Base-by-base conservation (phyloP, 1,140 invertebrate genomes). In the Brachionus paranguensis region DNA sequence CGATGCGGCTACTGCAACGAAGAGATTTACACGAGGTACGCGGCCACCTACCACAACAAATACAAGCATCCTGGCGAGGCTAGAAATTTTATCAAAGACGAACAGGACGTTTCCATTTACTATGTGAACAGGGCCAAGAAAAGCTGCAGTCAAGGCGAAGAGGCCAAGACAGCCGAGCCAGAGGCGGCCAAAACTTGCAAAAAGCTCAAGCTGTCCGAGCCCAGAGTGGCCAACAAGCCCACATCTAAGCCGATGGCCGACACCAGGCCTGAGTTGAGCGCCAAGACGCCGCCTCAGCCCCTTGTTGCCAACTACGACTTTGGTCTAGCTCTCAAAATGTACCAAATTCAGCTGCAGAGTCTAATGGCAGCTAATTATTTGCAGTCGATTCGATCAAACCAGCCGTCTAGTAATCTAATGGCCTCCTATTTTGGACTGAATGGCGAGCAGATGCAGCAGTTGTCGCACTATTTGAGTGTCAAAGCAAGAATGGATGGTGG, bases 1-100 rank as follows among this genome's bases (percentile, higher is more conserved):
- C 74, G 68, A 84, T 84, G 83, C 12, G 83, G 83, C 24, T 84
- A 84, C 60, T 84, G 83, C 55, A 70, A 70, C 27, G 83, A 84
- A 14, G 83, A 84, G 41, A 74, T 84, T 12, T 72, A 84, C 55
- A 84, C 83, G 12, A 27, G 83, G 20, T 84, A 84, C 37, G 83
- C 83, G n/a, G 83, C 83, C 2, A 84, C 83, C 50, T 84, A 84
- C 60, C 83, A 84, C 41, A 84, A 72, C 24, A 84, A 84, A 12
- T 84, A 84, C 20, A 84, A 84, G 60, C 83, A 84, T 76, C 65
- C 83, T 41, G 68, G 68, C 41, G 41, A 65, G 65, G 14, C 83
- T 17, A 41, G 83, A n/a, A 84, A 84, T 74, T 84, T 84, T 45
- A 84, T 84, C 12, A 70, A 84, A 45, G 55, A 84, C 17, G 55